A percentile compares a stretch with the other conserved stretches of the same genome.
Evolutionary conservation across 2,113 vertebrate species (phyloP).

Genomic region (Ellobius talpinus): DNA sequence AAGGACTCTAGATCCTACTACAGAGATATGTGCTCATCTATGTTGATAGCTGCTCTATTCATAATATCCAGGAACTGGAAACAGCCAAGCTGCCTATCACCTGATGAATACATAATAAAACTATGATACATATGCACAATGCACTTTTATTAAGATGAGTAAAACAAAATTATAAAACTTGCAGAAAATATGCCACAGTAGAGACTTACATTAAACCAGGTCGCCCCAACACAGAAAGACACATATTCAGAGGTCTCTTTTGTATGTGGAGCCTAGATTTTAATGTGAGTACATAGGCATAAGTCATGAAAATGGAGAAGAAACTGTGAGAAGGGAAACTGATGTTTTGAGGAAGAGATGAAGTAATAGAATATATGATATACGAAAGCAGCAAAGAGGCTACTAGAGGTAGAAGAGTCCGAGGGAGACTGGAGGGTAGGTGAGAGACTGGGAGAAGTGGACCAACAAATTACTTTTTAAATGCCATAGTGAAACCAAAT

Average conservation of each 20-base stretch:
- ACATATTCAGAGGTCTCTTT: not conserved
- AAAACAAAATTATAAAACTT: not conserved
- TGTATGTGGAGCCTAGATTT: not conserved
- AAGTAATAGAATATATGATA: not conserved
- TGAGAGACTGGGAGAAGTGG: not conserved
- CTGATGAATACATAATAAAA: not conserved
- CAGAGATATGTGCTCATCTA: not conserved
- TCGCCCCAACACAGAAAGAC: not conserved
- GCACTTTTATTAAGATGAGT: not conserved
- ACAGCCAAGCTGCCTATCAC: not conserved
- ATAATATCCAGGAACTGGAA: not conserved
- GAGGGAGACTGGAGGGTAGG: too few species aligned
- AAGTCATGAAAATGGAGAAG: not conserved
- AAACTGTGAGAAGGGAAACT: not conserved
- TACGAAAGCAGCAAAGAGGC: not conserved
- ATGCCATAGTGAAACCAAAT: not conserved
- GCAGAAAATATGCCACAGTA: not conserved
- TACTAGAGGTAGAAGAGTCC: not conserved
- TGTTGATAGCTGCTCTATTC: not conserved
- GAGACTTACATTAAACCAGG: not conserved
- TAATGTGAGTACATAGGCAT: not conserved
- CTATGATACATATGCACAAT: not conserved
- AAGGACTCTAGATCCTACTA: not conserved
- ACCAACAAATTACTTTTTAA: not conserved
- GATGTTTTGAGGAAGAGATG: not conserved